Base-by-base conservation (phyloP, 2,888 invertebrate species). In the Ormyrus pomaceus region DNA sequence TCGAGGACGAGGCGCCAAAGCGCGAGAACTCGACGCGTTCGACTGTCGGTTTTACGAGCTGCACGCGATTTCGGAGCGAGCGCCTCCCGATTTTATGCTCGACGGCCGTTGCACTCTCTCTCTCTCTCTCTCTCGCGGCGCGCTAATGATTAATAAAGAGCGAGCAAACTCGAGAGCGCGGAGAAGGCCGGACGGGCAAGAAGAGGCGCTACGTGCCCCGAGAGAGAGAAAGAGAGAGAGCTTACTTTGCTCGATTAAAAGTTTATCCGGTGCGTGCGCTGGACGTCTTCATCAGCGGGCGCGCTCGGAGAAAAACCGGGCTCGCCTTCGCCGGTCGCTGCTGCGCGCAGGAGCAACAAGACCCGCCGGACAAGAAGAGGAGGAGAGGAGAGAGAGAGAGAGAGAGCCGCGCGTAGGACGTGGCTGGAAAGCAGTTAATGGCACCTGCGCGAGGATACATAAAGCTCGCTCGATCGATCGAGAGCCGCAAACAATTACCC, bases 381-480 rank as follows among this genome's bases (percentile, higher is more conserved):
- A n/a, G 50, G 4, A 45, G 68, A 45, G 11, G 10, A 71, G 10
- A 19, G 50, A 61, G 48, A 45, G 50, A 7, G 6, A 53, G 34
- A 59, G 59, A 2, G 48, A 70, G 58, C 45, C 10, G 48, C 9
- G 10, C 7, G 9, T 5, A 5, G 73, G 66, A 84, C 83, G 85
- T 82, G 84, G 85, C 82, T 85, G 85, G 85, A 86, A 86, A 86
- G 86, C 84, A 86, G 82, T 87, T 86, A 85, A 86, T 86, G 83
- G 85, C 86, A 86, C 85, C 86, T 85, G 83, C 83, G 77, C 80
- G 80, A 74, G 48, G 81, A 55, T 48, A 34, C 13, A 46, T 56
- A 58, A 66, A 65, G 53, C 34, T 34, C 34, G 3, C 34, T 34
- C 34, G 34, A 34, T 34, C 34, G 34, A 34, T 34, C 34, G 34